Conservation (phyloP, 2,888 invertebrate species). For the Yponomeuta malinellus region DNA sequence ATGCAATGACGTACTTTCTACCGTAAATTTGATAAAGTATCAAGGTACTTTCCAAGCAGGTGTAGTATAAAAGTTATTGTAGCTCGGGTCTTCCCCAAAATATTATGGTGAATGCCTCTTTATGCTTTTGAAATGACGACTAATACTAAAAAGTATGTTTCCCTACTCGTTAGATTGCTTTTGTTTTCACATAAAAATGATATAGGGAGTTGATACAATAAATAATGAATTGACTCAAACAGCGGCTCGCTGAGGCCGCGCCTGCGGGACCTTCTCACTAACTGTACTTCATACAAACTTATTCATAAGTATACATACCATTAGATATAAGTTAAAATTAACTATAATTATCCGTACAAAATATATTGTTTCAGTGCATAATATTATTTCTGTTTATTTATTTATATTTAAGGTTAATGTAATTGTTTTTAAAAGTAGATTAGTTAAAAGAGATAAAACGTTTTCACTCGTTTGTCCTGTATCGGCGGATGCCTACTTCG, state of each 20-base stretch:
- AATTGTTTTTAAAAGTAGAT: slow-evolving; percentile 12
- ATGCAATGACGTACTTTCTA: too few relatives aligned
- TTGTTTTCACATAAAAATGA: slow-evolving; percentile 29
- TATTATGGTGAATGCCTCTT: slow-evolving; percentile 18
- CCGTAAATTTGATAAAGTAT: too few relatives aligned
- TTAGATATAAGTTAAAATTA: slow-evolving; percentile 53
- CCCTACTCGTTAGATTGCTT: slow-evolving; percentile 59
- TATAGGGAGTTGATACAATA: slow-evolving; percentile 33
- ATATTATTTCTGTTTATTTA: slow-evolving; percentile 23
- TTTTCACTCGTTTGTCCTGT: slow-evolving; percentile 16
- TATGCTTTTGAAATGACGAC: slow-evolving; percentile 32
- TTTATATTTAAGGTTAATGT: slow-evolving; percentile 9
- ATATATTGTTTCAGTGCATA: slow-evolving; percentile 55
- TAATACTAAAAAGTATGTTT: slow-evolving; percentile 40
- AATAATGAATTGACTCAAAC: slow-evolving; percentile 62
- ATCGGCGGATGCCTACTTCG: background rate
- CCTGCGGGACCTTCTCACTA: slow-evolving; percentile 26
- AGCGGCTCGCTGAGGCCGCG: slow-evolving; percentile 27
- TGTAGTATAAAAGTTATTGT: background rate
- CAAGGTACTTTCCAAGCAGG: too few relatives aligned
- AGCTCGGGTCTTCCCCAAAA: slow-evolving; percentile 6
- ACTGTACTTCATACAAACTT: slow-evolving; percentile 53
- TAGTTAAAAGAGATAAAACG: slow-evolving; percentile 15
- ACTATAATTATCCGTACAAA: slow-evolving; percentile 59
- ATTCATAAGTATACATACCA: slow-evolving; percentile 42